Percentiles rank a stretch among this genome's conserved stretches.
phyloP scores from a whole-genome alignment of 2,113 vertebrate genomes.

The Charadrius vociferus region DNA sequence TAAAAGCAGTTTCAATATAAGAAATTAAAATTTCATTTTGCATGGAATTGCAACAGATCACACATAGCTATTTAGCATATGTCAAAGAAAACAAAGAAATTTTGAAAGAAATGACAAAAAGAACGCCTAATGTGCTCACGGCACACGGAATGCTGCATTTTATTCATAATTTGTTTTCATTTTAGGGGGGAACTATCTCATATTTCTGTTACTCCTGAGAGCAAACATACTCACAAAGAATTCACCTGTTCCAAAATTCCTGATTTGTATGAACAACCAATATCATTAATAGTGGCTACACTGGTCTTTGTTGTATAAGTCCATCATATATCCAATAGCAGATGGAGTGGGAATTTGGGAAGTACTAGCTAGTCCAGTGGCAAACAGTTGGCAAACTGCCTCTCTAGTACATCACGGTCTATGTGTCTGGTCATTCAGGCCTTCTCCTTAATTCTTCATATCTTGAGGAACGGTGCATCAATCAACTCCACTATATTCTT shows the following conservation, averaged over 20 bases:
- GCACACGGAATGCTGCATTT: neutral
- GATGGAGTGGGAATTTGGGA: neutral
- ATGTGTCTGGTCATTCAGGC: neutral
- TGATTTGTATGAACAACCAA: neutral
- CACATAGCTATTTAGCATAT: neutral
- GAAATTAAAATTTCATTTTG: neutral
- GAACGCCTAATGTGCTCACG: neutral
- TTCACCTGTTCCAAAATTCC: neutral
- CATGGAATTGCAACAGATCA: neutral
- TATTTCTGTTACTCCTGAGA: neutral
- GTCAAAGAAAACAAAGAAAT: neutral
- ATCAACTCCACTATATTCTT: neutral
- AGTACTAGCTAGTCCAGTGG: neutral
- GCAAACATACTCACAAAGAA: neutral
- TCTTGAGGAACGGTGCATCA: neutral
- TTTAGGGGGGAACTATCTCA: neutral
- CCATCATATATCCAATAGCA: neutral
- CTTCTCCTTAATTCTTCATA: neutral
- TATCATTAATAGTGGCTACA: neutral
- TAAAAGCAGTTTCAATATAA: neutral
- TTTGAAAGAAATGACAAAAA: neutral
- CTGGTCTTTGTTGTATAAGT: neutral
- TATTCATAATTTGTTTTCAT: neutral
- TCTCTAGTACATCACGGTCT: neutral
- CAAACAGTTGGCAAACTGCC: neutral